Evolutionary conservation across 92 coral and sea anemone genomes (phyloP).

Genomic region (Actinostola sp.): DNA sequence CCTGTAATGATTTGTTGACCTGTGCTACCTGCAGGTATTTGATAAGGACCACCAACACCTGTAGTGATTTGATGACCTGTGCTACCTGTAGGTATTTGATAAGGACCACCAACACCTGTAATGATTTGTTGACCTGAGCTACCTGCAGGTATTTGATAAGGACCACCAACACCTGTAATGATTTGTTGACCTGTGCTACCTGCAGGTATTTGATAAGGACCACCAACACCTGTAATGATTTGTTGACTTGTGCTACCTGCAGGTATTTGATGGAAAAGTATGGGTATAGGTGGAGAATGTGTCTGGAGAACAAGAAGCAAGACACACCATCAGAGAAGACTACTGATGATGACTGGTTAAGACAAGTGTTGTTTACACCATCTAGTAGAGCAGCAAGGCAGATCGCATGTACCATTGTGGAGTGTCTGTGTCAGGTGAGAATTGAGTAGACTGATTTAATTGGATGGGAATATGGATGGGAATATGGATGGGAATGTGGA

Average conservation of each 20-base stretch:
- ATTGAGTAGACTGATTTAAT: too few species aligned
- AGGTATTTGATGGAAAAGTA: slow-evolving; percentile 73
- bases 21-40: too few species aligned
- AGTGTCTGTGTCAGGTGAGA: slow-evolving; percentile 93
- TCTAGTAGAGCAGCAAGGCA: slow-evolving; percentile 93
- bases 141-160: too few species aligned
- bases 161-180: too few species aligned
- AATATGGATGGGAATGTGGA: too few species aligned
- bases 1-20: too few species aligned
- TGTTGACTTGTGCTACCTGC: neutral
- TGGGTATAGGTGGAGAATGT: slow-evolving; percentile 63
- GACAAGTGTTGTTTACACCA: slow-evolving; percentile 93
- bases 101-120: too few species aligned
- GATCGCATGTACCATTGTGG: slow-evolving; percentile 94
- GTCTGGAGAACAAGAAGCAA: slow-evolving; percentile 53
- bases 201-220: neutral
- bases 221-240: neutral
- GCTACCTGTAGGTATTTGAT: too few species aligned
- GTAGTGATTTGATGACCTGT: too few species aligned
- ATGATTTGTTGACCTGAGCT: too few species aligned
- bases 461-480: slow-evolving; percentile 2
- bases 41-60: too few species aligned
- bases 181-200: too few species aligned
- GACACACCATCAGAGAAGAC: slow-evolving; percentile 57
- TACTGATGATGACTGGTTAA: slow-evolving; percentile 90